Base-by-base conservation (phyloP, 2,113 vertebrate genomes). In the Taurulus bubalis region DNA sequence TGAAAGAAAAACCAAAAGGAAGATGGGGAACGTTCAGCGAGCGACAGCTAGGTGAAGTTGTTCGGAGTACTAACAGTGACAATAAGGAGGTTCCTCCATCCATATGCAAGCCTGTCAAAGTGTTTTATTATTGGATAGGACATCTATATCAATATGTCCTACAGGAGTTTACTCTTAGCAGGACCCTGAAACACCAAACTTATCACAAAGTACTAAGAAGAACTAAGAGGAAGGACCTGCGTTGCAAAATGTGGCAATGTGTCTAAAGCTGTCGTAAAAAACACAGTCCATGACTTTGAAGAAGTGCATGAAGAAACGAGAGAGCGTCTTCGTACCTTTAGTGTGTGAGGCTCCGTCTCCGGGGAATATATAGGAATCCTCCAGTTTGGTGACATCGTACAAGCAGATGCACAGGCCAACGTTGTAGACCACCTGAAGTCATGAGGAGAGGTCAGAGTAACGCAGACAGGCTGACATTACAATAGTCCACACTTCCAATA, bases 361-460 rank as follows among this genome's bases (percentile, higher is more conserved):
- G 0, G 98, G 98, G 86, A 99, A 99, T 85, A 99, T 98, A 30
- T 97, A 99, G 0, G 98, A 97, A 4, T 99, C 98, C 38, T 99
- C 98, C 90, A 99, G 92, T 88, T 97, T 98, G 38, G 96, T 98
- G 90, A 99, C 96, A 90, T 99, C 98, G 40, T 97, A 99, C 55
- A 99, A 87, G 73, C 98, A 99, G 92, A 99, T 95, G 82, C 98
- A 99, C 72, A 99, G 96, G 9, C 98, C 98, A 0, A 99, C 97
- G 0, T 95, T 99, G 93, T 96, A 99, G 3, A 99, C 97, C 0
- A 99, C 98, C 98, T 99, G 89, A 14, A 55, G 78, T 0, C 1
- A 77, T 0, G 36, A 72, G 4, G 82, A 36, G 14, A 56, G 12
- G 24, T 45, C 12, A 65, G 34, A 71, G 53, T 5, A 12, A 63